Conservation (phyloP, 2,888 invertebrate genomes). For the Lepidochrysops patricia region DNA sequence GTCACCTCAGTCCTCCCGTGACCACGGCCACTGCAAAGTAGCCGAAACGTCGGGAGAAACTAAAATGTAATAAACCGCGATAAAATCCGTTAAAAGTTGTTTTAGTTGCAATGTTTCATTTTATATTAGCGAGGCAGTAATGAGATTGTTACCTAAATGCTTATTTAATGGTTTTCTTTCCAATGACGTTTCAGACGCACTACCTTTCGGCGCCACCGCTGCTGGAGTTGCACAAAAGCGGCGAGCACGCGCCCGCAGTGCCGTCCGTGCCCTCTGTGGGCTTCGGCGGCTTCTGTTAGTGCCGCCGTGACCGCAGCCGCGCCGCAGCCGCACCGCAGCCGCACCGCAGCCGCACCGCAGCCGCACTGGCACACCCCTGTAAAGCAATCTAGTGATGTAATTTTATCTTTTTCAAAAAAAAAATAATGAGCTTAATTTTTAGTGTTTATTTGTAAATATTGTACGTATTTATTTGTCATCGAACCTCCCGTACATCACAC, state of each 20-base stretch:
- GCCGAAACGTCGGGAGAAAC: too few relatives aligned
- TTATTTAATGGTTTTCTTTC: neutral
- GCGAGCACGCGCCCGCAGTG: constrained; percentile 46
- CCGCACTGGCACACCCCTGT: constrained; percentile 15
- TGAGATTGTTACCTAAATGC: neutral
- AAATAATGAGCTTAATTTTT: constrained; percentile 60
- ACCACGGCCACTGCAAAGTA: too few relatives aligned
- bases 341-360: constrained; percentile 14
- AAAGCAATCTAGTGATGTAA: constrained; percentile 46
- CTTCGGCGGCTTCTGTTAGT: constrained; percentile 71
- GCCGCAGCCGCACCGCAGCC: constrained; percentile 16
- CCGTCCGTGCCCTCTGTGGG: constrained; percentile 66
- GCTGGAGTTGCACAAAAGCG: constrained; percentile 63
- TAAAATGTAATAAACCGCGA: too few relatives aligned
- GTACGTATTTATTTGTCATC: constrained; percentile 58
- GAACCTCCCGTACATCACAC: constrained; percentile 35
- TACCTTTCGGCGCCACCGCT: constrained; percentile 61
- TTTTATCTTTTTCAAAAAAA: constrained; percentile 52
- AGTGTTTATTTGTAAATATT: constrained; percentile 68
- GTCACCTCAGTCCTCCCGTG: too few relatives aligned
- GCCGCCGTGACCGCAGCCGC: constrained; percentile 15
- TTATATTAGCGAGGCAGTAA: too few relatives aligned
- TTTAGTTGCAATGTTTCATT: too few relatives aligned
- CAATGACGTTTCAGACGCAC: constrained; percentile 41
- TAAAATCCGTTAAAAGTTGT: too few relatives aligned